Evolutionary conservation across 2,888 invertebrate species (phyloP), one percentile per base, ranked within the genome.

Genomic region (Nezara viridula): DNA sequence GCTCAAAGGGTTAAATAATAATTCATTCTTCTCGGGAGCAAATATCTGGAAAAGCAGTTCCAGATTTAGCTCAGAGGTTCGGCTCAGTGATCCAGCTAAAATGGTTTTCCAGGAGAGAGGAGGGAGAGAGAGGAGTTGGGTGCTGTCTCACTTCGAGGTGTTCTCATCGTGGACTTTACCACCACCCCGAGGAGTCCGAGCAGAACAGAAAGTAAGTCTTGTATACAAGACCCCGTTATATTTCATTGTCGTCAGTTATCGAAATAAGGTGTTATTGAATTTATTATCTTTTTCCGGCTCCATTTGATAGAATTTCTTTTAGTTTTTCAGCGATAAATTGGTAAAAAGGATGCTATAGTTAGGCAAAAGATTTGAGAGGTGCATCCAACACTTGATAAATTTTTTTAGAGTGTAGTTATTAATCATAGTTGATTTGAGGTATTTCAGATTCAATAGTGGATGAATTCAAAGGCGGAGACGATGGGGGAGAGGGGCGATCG

Each of bases 1-100:
- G 27, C 14, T 9, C 27, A 10, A 60, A 16, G 12, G n/a, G 55
- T 55, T 55, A 60, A 60, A 60, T 60, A 60, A 60, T 60, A 60
- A 60, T 60, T 60, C 16, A 14, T 2, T 9, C 27, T 60, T 37
- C 9, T 9, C 19, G 5, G 6, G 66, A 73, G 66, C 66, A 73
- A 19, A 37, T 73, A 73, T 73, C 66, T 73, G 66, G 32, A 73
- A 66, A 73, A 24, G 66, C 66, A 73, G 66, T 21, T 32, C 66
- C 66, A 37, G 66, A 73, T 73, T 73, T 73, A 73, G 66, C 16
- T 32, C 19, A 73, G 32, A 37, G 9, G 32, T 37, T 73, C 66
- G 37, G 66, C 66, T 37, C 66, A 73, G 21, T 73, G 66, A 73
- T 37, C 66, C 32, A 37, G 66, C 37, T 73, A 73, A 73, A 73